Percentiles rank a stretch among this genome's conserved stretches.
These are phyloP conservation scores for Hippoglossus stenolepis DNA, from an alignment of 2,113 vertebrate species.

Conservation along the genomic window DNA sequence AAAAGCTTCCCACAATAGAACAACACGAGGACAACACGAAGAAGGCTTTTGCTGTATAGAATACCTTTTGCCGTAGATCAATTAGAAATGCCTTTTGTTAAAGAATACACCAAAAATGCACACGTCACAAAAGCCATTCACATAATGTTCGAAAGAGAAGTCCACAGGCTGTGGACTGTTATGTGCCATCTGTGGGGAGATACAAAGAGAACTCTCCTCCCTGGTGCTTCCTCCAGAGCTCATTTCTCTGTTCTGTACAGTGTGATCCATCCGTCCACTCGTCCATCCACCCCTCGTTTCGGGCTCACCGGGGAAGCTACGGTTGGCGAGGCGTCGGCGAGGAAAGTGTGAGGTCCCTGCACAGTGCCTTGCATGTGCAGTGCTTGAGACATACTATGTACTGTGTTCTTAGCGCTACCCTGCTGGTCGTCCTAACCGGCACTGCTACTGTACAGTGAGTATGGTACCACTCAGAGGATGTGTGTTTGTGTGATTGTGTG, in stretches of 20 bases:
- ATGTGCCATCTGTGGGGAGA: neutral
- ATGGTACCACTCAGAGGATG: conserved; percentile 43
- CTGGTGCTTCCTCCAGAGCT: neutral
- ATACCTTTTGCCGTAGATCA: conserved; percentile 49
- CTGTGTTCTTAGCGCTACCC: too few species aligned
- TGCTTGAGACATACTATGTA: too few species aligned
- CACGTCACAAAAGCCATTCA: conserved; percentile 78
- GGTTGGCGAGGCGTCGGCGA: conserved; percentile 53
- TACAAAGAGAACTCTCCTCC: neutral
- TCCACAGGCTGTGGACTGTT: conserved; percentile 42
- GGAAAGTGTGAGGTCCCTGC: too few species aligned
- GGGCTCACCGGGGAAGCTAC: conserved; percentile 67
- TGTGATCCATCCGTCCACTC: conserved; percentile 26
- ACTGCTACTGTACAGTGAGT: conserved; percentile 33
- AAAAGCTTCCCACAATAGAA: conserved; percentile 69
- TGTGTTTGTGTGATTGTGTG: neutral
- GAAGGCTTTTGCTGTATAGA: conserved; percentile 70
- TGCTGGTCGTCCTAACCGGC: too few species aligned
- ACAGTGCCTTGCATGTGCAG: too few species aligned
- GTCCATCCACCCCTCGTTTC: conserved; percentile 4
- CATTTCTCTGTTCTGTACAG: conserved; percentile 54
- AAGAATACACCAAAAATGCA: conserved; percentile 79
- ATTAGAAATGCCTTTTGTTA: conserved; percentile 68
- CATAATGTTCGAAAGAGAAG: conserved; percentile 57
- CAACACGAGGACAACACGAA: conserved; percentile 74